A percentile compares a stretch with the other conserved stretches of the same genome.
phyloP scores from a whole-genome alignment of 2,888 invertebrate species.

The Metopia argyrocephala region DNA sequence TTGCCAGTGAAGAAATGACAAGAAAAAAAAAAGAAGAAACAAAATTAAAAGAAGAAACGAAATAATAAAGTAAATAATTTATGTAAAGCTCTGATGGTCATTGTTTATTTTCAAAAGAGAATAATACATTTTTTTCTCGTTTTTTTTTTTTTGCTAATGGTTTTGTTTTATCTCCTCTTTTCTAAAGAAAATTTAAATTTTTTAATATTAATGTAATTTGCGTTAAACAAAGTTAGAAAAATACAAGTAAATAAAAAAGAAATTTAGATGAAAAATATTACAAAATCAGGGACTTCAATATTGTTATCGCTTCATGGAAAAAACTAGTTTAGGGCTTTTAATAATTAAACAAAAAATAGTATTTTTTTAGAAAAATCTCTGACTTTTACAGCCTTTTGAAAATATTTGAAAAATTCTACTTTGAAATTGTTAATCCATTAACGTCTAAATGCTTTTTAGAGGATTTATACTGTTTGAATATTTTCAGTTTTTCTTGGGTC shows the following conservation, averaged over 20 bases:
- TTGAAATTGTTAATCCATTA: too few species aligned
- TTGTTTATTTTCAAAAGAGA: slow-evolving; percentile 38
- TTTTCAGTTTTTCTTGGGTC: too few species aligned
- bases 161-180: slow-evolving; percentile 3
- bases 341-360: too few species aligned
- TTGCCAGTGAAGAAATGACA: neutral
- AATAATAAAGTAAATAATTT: slow-evolving; percentile 44
- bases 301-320: too few species aligned
- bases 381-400: too few species aligned
- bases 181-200: slow-evolving; percentile 12
- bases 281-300: neutral
- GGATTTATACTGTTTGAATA: too few species aligned
- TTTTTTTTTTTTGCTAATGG: slow-evolving; percentile 22
- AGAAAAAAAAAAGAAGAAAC: neutral
- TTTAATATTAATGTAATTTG: slow-evolving; percentile 15
- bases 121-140: neutral
- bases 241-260: neutral
- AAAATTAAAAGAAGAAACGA: slow-evolving; percentile 36
- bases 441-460: too few species aligned
- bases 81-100: slow-evolving; percentile 51
- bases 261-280: neutral
- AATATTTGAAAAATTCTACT: too few species aligned
- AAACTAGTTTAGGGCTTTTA: too few species aligned
- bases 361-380: too few species aligned
- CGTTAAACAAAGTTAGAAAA: neutral